Percentiles rank a stretch among this genome's conserved stretches.
phyloP scores from a whole-genome alignment of 2,797 vertebrate species.

The Gymnothorax reevesii region DNA sequence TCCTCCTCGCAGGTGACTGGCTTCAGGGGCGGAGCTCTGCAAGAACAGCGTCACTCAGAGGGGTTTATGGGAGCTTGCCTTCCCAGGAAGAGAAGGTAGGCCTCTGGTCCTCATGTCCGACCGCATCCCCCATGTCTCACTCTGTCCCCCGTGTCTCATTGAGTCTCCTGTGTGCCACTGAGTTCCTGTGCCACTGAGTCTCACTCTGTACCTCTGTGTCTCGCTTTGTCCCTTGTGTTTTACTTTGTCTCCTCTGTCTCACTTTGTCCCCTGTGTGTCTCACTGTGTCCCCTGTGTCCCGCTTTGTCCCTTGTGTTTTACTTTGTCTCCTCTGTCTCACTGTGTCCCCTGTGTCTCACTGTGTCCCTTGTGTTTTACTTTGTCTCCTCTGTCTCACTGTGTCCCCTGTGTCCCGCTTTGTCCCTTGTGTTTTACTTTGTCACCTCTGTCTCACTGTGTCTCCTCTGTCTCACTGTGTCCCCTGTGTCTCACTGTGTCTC shows the following conservation, averaged over 20 bases:
- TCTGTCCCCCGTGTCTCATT: neutral
- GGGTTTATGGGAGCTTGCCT: conserved; percentile 3
- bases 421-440: too few species aligned
- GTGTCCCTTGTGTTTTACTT: neutral
- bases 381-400: neutral
- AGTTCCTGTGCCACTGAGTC: neutral
- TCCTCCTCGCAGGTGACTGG: neutral
- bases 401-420: neutral
- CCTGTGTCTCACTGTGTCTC: too few species aligned
- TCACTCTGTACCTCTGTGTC: neutral
- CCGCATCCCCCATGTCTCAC: neutral
- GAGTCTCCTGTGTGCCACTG: too few species aligned
- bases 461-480: neutral
- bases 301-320: neutral
- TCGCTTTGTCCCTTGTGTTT: too few species aligned
- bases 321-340: neutral
- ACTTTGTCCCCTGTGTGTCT: too few species aligned
- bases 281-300: neutral
- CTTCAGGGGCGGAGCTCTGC: neutral
- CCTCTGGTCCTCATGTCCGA: neutral
- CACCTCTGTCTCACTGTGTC: too few species aligned
- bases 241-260: too few species aligned
- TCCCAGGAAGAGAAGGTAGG: conserved; percentile 9
- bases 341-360: neutral
- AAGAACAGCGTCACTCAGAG: neutral